phyloP scores from a whole-genome alignment of 2,113 vertebrate genomes.

The Scomber japonicus region DNA sequence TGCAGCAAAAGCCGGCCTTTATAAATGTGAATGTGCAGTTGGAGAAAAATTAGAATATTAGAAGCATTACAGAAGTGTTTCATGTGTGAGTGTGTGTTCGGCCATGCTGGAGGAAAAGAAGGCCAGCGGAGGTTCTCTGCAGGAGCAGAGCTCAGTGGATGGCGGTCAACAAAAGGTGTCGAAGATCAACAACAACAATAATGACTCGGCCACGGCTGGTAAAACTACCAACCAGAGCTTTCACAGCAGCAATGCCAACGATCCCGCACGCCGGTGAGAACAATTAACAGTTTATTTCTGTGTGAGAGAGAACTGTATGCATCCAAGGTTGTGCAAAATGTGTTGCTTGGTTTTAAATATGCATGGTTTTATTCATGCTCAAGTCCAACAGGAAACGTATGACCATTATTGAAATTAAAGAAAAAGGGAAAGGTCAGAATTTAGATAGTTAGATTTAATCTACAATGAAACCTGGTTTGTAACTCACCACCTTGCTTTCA shows the following conservation, averaged over 20 bases:
- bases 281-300: neutral
- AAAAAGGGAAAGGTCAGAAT: too few species aligned
- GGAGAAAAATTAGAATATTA: neutral
- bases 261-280: conserved; percentile 54
- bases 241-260: neutral
- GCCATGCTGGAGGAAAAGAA: conserved; percentile 68
- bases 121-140: neutral
- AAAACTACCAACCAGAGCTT: neutral
- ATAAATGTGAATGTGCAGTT: neutral
- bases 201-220: neutral
- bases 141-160: neutral
- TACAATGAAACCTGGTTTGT: too few species aligned
- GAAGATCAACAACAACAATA: neutral
- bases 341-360: neutral
- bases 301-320: neutral
- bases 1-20: neutral
- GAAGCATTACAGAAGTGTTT: neutral
- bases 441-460: too few species aligned
- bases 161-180: neutral
- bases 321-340: neutral
- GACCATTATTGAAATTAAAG: too few species aligned
- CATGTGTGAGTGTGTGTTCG: neutral
- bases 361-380: neutral
- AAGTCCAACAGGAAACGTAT: neutral
- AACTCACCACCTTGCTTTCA: too few species aligned